Evolutionary conservation across 2,888 invertebrate species (phyloP).

Genomic region (Thereva unica): DNA sequence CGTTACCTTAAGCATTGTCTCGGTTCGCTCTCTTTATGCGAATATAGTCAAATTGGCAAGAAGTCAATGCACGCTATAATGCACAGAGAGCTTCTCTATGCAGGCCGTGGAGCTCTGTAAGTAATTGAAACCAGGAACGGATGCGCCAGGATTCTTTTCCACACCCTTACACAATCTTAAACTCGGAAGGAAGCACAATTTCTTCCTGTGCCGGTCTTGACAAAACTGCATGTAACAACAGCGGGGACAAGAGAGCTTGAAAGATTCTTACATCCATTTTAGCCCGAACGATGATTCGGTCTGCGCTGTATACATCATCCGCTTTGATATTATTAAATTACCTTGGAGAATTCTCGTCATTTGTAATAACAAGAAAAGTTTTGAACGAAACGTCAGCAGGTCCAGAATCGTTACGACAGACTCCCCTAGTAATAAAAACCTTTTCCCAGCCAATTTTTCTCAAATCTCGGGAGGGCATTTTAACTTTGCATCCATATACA

Average conservation of each 20-base stretch:
- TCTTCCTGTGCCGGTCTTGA: neutral
- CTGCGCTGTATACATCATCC: constrained; percentile 16
- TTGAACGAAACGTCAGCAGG: constrained; percentile 8
- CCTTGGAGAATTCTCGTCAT: constrained; percentile 24
- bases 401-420: constrained; percentile 3
- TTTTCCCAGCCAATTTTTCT: constrained; percentile 16
- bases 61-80: no score
- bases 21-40: no score
- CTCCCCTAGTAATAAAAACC: constrained; percentile 20
- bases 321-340: constrained; percentile 32
- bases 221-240: neutral
- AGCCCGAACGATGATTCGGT: constrained; percentile 11
- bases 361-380: constrained; percentile 8
- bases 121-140: no score
- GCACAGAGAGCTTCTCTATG: no score
- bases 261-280: constrained; percentile 7
- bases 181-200: no score
- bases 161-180: no score
- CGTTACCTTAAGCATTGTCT: no score
- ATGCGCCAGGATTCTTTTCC: no score
- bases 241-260: constrained; percentile 15
- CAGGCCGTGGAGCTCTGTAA: no score
- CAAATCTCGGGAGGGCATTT: constrained; percentile 26
- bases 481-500: constrained; percentile 22
- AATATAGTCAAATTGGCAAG: no score